Conservation (phyloP, 2,888 invertebrate genomes). For the Ectobius pallidus region DNA sequence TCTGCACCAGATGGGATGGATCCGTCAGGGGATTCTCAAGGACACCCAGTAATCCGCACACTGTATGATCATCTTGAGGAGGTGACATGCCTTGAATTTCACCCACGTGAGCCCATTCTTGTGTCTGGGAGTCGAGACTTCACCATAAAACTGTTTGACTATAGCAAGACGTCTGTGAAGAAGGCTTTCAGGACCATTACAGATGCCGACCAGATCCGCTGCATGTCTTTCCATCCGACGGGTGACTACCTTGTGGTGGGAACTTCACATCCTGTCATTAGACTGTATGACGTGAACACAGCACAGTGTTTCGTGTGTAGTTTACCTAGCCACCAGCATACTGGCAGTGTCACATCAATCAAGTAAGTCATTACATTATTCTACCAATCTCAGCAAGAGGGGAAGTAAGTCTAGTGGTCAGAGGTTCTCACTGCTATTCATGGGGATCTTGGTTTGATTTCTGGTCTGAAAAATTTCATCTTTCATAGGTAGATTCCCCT, state of each 20-base stretch:
- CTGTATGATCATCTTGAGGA: conserved; percentile 97
- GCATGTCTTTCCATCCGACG: conserved; percentile 92
- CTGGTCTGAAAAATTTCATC: too few relatives aligned
- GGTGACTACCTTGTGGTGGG: conserved; percentile 95
- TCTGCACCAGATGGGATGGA: conserved; percentile 89
- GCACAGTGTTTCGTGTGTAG: conserved; percentile 95
- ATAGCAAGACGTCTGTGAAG: conserved; percentile 97
- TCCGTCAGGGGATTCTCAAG: conserved; percentile 83
- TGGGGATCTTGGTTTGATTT: too few relatives aligned
- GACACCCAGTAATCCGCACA: conserved; percentile 97
- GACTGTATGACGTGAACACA: conserved; percentile 94
- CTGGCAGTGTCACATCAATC: conserved; percentile 72
- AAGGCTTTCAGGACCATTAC: conserved; percentile 96
- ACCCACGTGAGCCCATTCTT: conserved; percentile 92
- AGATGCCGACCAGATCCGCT: conserved; percentile 89
- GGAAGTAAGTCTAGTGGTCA: neutral
- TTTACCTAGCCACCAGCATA: conserved; percentile 85
- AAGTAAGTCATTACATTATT: conserved; percentile 67
- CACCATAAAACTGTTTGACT: conserved; percentile 96
- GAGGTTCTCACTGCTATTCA: too few relatives aligned
- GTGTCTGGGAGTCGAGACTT: conserved; percentile 95
- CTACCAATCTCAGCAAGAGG: neutral
- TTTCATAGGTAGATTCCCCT: too few relatives aligned
- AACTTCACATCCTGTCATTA: conserved; percentile 86
- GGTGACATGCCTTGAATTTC: conserved; percentile 95